Percentiles rank a stretch among this genome's conserved stretches.
phyloP scores from a whole-genome alignment of 2,888 invertebrate genomes.

The Cantharis rufa region DNA sequence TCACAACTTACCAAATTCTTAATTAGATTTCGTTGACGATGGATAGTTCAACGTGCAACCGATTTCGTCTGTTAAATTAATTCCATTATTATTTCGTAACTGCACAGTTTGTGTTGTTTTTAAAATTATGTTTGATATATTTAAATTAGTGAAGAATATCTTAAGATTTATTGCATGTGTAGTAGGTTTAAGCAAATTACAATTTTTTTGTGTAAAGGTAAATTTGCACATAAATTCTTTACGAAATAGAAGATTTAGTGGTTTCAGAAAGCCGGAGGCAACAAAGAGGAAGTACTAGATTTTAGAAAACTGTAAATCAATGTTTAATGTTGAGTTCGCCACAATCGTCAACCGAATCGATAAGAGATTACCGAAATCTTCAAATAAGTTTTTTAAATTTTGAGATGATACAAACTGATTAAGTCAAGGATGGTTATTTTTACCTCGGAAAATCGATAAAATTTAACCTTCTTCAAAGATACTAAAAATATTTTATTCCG shows the following conservation, averaged over 20 bases:
- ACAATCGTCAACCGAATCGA: slow-evolving; percentile 10
- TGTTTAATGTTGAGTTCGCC: slow-evolving; percentile 16
- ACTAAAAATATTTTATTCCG: neutral
- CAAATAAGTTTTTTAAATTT: neutral
- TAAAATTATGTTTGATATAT: neutral
- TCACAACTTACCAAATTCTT: neutral
- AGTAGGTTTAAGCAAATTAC: neutral
- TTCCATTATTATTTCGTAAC: neutral
- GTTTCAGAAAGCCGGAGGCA: slow-evolving; percentile 8
- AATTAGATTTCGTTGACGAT: neutral
- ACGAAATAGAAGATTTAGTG: slow-evolving; percentile 13
- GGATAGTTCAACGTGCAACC: neutral
- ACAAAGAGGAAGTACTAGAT: slow-evolving; percentile 9
- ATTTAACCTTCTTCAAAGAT: neutral
- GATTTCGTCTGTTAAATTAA: neutral
- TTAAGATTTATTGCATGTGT: neutral
- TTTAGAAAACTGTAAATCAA: slow-evolving; percentile 14
- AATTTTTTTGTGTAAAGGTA: neutral
- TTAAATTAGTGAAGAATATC: neutral
- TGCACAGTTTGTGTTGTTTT: too few relatives aligned
- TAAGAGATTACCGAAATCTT: slow-evolving; percentile 4
- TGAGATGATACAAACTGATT: neutral
- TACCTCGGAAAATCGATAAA: neutral
- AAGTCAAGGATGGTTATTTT: neutral
- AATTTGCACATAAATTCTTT: neutral